phyloP scores from a whole-genome alignment of 2,797 vertebrate species.

The Eurystomus glaucurus region DNA sequence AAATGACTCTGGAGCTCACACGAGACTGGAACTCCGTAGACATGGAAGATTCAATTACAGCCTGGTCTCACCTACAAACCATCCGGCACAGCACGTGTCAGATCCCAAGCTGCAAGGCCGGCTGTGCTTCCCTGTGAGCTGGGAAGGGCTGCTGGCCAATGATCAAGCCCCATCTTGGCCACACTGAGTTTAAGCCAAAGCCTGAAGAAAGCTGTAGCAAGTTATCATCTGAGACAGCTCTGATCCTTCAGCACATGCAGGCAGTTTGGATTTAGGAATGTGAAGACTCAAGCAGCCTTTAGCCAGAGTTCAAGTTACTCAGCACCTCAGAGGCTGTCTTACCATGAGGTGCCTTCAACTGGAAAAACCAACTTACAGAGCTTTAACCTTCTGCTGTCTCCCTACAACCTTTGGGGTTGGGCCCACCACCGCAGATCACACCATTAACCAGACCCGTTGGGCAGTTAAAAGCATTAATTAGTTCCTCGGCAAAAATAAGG shows the following conservation, averaged over 20 bases:
- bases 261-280: not conserved
- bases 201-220: not conserved
- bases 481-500: not conserved
- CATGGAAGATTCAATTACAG: not conserved
- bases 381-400: not conserved
- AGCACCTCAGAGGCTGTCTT: not conserved
- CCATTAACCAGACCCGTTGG: not conserved
- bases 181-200: not conserved
- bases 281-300: not conserved
- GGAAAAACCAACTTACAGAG: not conserved
- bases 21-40: not conserved
- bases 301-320: not conserved
- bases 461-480: not conserved
- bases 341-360: not conserved
- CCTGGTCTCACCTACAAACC: not conserved
- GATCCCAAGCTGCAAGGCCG: not conserved
- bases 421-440: not conserved
- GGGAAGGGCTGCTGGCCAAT: not conserved
- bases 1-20: not conserved
- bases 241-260: not conserved
- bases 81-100: rapidly evolving
- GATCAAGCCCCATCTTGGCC: not conserved
- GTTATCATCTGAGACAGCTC: not conserved
- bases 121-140: rapidly evolving
- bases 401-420: not conserved